These are phyloP conservation scores for Ichneumon xanthorius DNA, from an alignment of 2,888 invertebrate genomes.

Conservation along the genomic window DNA sequence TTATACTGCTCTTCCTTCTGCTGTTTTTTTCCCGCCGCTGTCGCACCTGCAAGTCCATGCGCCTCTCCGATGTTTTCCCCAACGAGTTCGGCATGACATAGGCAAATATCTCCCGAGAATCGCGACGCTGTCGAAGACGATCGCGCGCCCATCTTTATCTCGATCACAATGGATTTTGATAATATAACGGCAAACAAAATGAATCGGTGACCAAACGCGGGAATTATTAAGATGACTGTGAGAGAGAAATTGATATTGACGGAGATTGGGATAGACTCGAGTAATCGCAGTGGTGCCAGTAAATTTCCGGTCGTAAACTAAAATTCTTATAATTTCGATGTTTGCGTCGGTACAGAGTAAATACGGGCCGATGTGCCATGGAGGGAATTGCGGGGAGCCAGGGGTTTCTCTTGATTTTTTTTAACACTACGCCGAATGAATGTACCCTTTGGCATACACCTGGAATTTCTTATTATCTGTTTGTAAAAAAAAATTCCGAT, in stretches of 20 bases:
- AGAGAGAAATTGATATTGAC: constrained; percentile 37
- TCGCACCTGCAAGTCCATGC: constrained; percentile 55
- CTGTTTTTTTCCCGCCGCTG: constrained; percentile 50
- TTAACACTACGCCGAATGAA: background rate
- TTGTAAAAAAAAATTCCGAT: background rate
- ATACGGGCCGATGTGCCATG: no score
- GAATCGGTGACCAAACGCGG: constrained; percentile 14
- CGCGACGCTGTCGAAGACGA: constrained; percentile 6
- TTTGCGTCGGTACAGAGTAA: background rate
- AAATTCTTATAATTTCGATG: background rate
- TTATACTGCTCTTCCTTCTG: constrained; percentile 69
- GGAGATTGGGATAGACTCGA: constrained; percentile 40
- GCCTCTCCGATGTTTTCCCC: constrained; percentile 38
- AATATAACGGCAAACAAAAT: background rate
- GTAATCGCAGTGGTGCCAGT: background rate
- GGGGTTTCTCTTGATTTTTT: no score
- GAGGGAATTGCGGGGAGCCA: no score
- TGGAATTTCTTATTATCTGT: background rate
- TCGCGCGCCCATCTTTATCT: background rate
- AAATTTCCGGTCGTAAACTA: background rate
- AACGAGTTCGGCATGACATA: constrained; percentile 34
- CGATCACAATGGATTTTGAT: constrained; percentile 4
- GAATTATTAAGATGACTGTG: constrained; percentile 69
- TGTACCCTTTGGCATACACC: background rate
- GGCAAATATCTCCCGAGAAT: constrained; percentile 37